Conservation (phyloP, 1,140 invertebrate genomes). For the Drosophila malerkotliana region DNA sequence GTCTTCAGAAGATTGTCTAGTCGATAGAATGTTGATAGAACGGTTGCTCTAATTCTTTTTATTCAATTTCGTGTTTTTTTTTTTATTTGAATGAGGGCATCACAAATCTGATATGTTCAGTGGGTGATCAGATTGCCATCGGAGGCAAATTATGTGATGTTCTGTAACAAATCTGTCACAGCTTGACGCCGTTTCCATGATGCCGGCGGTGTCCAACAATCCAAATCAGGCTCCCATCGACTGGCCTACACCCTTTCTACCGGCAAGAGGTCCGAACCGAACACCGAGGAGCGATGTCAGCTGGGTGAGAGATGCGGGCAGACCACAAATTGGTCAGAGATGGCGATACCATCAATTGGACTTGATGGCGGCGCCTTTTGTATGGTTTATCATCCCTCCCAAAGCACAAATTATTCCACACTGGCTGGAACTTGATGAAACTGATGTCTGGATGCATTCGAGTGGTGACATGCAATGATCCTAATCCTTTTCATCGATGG, state of each 20-base stretch:
- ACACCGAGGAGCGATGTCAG: not conserved
- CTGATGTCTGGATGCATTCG: slow-evolving; percentile 32
- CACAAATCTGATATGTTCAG: slow-evolving; percentile 14
- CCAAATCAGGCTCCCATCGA: slow-evolving; percentile 33
- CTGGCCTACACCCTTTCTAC: slow-evolving; percentile 53
- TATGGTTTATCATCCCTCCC: slow-evolving; percentile 43
- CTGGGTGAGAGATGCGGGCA: slow-evolving; percentile 51
- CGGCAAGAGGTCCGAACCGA: slow-evolving; percentile 43
- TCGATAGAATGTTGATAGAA: too few species aligned
- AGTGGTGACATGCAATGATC: not conserved
- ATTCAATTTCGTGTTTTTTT: not conserved
- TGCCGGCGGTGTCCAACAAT: slow-evolving; percentile 35
- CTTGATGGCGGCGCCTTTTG: slow-evolving; percentile 50
- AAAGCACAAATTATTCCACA: slow-evolving; percentile 41
- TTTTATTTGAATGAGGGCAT: not conserved
- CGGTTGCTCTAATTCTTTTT: not conserved
- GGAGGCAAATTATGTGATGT: slow-evolving; percentile 40
- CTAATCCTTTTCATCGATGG: not conserved
- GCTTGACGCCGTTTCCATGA: slow-evolving; percentile 53
- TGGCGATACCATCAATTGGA: slow-evolving; percentile 63
- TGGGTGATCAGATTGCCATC: slow-evolving; percentile 26
- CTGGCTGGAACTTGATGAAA: slow-evolving; percentile 35
- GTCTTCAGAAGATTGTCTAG: not conserved
- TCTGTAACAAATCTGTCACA: slow-evolving; percentile 47
- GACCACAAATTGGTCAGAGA: slow-evolving; percentile 58